Evolutionary conservation across 2,797 vertebrate genomes (phyloP).

Genomic region (Neoniphon sammara): DNA sequence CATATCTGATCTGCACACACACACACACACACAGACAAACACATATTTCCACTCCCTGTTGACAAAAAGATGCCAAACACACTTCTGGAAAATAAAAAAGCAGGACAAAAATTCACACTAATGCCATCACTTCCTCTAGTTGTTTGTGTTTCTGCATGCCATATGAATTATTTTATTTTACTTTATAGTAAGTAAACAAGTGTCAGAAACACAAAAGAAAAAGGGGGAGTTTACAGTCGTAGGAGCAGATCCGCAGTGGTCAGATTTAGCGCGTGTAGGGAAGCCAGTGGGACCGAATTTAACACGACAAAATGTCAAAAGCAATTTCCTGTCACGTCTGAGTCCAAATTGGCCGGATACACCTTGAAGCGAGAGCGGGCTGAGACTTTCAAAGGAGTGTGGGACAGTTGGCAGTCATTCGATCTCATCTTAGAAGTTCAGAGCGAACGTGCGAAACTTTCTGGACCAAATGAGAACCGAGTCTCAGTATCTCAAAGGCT

Average conservation of each 20-base stretch:
- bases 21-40: slow-evolving; percentile 15
- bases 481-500: neutral
- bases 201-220: neutral
- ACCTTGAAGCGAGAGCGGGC: slow-evolving; percentile 5
- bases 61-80: slow-evolving; percentile 30
- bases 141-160: neutral
- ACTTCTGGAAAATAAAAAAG: slow-evolving; percentile 36
- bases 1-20: slow-evolving; percentile 55
- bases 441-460: neutral
- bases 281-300: slow-evolving; percentile 11
- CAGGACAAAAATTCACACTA: slow-evolving; percentile 11
- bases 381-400: neutral
- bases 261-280: neutral
- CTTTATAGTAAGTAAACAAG: neutral
- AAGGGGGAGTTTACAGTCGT: too few species aligned
- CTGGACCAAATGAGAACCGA: slow-evolving; percentile 11
- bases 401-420: neutral
- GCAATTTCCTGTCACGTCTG: slow-evolving; percentile 19
- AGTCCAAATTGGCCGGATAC: slow-evolving; percentile 13
- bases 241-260: neutral
- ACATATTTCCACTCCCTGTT: slow-evolving; percentile 13
- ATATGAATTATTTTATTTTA: neutral
- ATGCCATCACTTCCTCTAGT: neutral
- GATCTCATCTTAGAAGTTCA: slow-evolving; percentile 13
- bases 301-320: slow-evolving; percentile 22